Conservation (phyloP, 2,888 invertebrate species). For the Leptopterna dolabrata region DNA sequence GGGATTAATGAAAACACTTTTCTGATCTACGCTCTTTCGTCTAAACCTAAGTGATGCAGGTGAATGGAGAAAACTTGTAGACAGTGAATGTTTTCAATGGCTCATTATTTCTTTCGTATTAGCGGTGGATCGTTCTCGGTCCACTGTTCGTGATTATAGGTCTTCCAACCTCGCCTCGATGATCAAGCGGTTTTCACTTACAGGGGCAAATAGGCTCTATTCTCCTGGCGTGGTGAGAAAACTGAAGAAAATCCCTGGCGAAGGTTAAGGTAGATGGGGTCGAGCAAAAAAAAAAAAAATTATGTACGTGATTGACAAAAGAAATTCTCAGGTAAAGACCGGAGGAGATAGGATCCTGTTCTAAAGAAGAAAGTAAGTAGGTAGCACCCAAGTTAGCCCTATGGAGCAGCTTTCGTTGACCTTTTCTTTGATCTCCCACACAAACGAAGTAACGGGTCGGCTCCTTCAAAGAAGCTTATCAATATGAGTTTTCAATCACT, state of each 20-base stretch:
- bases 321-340: neutral
- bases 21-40: too few relatives aligned
- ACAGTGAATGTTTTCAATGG: too few relatives aligned
- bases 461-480: neutral
- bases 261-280: neutral
- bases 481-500: neutral
- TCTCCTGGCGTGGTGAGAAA: neutral
- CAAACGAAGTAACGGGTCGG: neutral
- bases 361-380: neutral
- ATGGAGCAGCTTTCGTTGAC: neutral
- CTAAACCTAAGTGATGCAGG: too few relatives aligned
- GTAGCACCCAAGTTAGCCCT: neutral
- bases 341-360: neutral
- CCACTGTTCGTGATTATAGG: neutral
- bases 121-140: neutral
- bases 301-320: conserved; percentile 25
- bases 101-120: neutral
- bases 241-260: neutral
- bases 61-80: too few relatives aligned
- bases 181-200: neutral
- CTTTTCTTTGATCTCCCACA: neutral
- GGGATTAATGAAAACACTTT: too few relatives aligned
- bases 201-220: neutral
- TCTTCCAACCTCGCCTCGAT: neutral
- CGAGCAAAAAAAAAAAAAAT: neutral